Conservation (phyloP, 1,140 invertebrate genomes). For the Mactra quadrangularis region DNA sequence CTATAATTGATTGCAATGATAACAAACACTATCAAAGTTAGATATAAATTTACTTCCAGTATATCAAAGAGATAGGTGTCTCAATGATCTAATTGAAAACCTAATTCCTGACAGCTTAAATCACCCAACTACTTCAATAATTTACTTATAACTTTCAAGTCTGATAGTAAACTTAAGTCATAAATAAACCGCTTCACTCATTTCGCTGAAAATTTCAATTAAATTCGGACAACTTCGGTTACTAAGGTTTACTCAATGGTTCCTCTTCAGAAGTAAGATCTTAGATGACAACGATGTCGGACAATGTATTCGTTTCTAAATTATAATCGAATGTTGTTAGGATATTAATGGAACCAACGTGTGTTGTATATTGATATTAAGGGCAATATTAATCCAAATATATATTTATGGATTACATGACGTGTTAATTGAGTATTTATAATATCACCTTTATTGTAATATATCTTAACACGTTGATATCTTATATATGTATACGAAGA, state of each 20-base stretch:
- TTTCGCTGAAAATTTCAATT: conserved; percentile 58
- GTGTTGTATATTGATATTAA: conserved; percentile 16
- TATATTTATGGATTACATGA: conserved; percentile 8
- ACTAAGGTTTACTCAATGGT: conserved; percentile 1
- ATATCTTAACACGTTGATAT: no score
- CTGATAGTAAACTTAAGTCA: conserved; percentile 44
- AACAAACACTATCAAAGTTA: conserved; percentile 43
- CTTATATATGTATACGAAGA: no score
- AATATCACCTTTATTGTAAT: no score
- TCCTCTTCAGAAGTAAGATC: neutral
- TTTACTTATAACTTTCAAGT: conserved; percentile 29
- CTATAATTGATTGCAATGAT: conserved; percentile 23
- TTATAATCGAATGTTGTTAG: conserved; percentile 26
- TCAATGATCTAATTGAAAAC: conserved; percentile 46
- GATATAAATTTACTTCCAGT: conserved; percentile 22
- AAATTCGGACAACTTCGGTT: conserved; percentile 21
- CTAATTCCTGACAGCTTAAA: conserved; percentile 55
- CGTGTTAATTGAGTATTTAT: conserved; percentile 20
- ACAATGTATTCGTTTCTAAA: conserved; percentile 31
- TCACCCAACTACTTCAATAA: conserved; percentile 11
- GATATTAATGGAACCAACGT: conserved; percentile 18
- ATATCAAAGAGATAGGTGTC: conserved; percentile 42
- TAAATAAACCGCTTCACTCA: conserved; percentile 47
- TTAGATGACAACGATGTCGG: neutral
- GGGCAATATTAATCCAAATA: neutral